These are phyloP conservation scores for Alsophila aescularia DNA, from an alignment of 2,888 invertebrate species.

Conservation along the genomic window DNA sequence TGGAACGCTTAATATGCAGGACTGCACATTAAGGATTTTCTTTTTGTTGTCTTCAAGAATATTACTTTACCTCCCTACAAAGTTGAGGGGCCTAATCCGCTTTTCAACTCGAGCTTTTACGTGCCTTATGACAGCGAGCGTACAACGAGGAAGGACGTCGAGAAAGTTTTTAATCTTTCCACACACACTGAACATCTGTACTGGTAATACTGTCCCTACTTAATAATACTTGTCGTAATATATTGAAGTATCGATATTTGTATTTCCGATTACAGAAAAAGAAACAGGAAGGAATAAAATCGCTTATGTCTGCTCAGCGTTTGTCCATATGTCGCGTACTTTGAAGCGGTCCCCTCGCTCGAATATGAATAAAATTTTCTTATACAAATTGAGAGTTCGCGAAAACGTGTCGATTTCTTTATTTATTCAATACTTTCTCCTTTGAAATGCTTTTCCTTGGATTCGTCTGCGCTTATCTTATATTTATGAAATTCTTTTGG, in stretches of 20 bases:
- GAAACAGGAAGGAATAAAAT: conserved; percentile 61
- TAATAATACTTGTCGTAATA: conserved; percentile 36
- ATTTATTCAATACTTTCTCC: conserved; percentile 79
- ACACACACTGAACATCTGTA: conserved; percentile 39
- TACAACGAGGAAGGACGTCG: conserved; percentile 67
- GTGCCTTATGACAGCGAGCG: conserved; percentile 71
- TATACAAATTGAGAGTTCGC: conserved; percentile 79
- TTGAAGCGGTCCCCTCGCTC: conserved; percentile 68
- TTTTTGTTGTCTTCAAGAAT: conserved; percentile 70
- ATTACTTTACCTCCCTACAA: conserved; percentile 77
- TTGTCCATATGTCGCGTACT: conserved; percentile 70
- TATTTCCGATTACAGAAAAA: conserved; percentile 38
- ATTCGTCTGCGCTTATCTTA: conserved; percentile 70
- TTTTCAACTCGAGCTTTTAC: conserved; percentile 76
- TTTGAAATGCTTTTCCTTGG: conserved; percentile 70
- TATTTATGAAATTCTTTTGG: conserved; percentile 73
- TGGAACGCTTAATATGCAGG: conserved; percentile 61
- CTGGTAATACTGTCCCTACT: conserved; percentile 36
- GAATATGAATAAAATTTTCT: conserved; percentile 79
- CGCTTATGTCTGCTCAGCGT: conserved; percentile 64
- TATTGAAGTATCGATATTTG: conserved; percentile 17
- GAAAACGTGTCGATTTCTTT: conserved; percentile 81
- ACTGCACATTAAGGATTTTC: conserved; percentile 58
- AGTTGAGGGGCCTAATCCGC: conserved; percentile 79
- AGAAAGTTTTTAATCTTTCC: conserved; percentile 74